Evolutionary conservation across 2,797 vertebrate genomes (phyloP).

Genomic region (Coreius guichenoti): DNA sequence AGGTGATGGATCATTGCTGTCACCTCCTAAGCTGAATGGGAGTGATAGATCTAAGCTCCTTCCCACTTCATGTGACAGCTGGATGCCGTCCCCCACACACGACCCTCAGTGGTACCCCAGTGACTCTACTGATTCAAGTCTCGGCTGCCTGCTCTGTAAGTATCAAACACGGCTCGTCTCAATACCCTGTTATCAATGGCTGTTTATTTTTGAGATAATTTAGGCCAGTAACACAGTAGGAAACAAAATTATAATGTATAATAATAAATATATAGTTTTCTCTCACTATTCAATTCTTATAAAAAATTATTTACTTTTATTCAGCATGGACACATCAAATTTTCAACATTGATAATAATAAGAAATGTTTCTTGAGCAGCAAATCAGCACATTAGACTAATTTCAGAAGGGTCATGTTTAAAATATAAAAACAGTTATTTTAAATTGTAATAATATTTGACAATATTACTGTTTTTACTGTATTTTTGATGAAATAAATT

Average conservation of each 20-base stretch:
- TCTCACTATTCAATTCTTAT: no score
- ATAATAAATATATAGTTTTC: no score
- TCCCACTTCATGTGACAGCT: conserved; percentile 88
- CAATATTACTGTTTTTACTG: neutral
- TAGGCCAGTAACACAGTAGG: neutral
- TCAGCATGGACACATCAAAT: no score
- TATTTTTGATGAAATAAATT: neutral
- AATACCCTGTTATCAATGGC: neutral
- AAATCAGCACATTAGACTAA: neutral
- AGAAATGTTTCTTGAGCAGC: neutral
- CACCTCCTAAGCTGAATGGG: conserved; percentile 92
- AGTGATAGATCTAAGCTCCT: conserved; percentile 91
- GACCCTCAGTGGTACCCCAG: conserved; percentile 99
- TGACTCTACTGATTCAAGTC: conserved; percentile 93
- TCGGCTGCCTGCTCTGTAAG: conserved; percentile 96
- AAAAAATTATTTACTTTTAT: no score
- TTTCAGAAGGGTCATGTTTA: neutral
- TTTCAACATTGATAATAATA: neutral
- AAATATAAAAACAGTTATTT: neutral
- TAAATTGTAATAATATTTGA: neutral
- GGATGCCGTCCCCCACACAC: conserved; percentile 97
- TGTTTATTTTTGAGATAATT: neutral
- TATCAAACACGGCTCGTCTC: conserved; percentile 35
- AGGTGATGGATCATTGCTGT: conserved; percentile 92
- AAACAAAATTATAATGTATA: neutral